Evolutionary conservation across 2,888 invertebrate genomes (phyloP).

Genomic region (Netelia virgata): DNA sequence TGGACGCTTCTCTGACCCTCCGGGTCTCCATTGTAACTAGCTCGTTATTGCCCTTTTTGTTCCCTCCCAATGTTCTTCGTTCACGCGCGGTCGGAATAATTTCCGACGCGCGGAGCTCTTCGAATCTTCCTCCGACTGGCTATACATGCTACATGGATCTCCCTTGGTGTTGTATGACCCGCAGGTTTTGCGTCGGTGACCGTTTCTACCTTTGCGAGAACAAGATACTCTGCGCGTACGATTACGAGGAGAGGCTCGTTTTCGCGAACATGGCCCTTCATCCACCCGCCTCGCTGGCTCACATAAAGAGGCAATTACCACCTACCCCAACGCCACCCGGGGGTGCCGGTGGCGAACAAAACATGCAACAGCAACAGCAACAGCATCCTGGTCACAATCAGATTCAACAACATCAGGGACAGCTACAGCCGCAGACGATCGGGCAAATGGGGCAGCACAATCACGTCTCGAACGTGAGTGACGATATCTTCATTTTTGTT

Average conservation of each 20-base stretch:
- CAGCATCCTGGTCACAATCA: constrained; percentile 80
- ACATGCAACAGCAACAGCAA: constrained; percentile 74
- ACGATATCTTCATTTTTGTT: not conserved
- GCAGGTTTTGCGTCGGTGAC: constrained; percentile 99
- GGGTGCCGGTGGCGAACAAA: constrained; percentile 73
- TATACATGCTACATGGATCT: constrained; percentile 3
- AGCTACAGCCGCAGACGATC: constrained; percentile 79
- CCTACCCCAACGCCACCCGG: constrained; percentile 81
- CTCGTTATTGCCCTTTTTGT: constrained; percentile 31
- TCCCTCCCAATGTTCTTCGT: constrained; percentile 4
- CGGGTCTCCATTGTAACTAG: constrained; percentile 1
- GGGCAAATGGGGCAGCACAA: constrained; percentile 81
- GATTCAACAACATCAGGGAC: constrained; percentile 77
- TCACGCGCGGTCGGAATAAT: constrained; percentile 7
- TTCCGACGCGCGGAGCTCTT: not conserved
- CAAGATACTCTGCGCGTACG: constrained; percentile 98
- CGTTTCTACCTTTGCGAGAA: constrained; percentile 98
- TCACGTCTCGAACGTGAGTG: constrained; percentile 83
- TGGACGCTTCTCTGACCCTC: not conserved
- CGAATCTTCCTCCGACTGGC: not conserved
- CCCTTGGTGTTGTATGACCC: constrained; percentile 69
- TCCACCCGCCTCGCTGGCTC: constrained; percentile 91
- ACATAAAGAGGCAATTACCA: constrained; percentile 90
- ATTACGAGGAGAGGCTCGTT: constrained; percentile 97
- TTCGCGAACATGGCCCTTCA: constrained; percentile 98